Evolutionary conservation across 2,888 invertebrate species (phyloP).

Genomic region (Fragum sueziense): DNA sequence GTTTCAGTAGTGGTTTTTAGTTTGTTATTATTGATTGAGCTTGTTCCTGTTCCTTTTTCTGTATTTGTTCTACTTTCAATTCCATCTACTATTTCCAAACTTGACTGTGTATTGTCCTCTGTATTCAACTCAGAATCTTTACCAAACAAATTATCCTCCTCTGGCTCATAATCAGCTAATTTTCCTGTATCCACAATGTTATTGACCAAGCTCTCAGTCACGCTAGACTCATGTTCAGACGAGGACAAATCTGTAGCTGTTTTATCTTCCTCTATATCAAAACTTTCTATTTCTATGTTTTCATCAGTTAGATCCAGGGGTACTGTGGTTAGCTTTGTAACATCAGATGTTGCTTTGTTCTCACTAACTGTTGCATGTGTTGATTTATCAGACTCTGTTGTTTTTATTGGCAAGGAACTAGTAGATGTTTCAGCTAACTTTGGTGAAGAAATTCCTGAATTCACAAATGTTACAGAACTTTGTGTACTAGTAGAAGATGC

Average conservation of each 20-base stretch:
- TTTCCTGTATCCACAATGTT: not conserved
- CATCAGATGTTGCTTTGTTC: not conserved
- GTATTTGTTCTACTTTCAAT: not conserved
- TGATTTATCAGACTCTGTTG: not conserved
- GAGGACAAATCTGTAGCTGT: not conserved
- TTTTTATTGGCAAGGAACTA: not conserved
- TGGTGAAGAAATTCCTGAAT: not conserved
- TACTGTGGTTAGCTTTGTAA: not conserved
- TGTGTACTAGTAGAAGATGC: not conserved
- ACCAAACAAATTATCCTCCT: conserved; percentile 10
- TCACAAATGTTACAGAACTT: not conserved
- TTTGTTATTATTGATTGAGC: not conserved
- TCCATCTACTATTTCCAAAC: not conserved
- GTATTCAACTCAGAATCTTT: not conserved
- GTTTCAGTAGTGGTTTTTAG: not conserved
- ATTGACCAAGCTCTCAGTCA: not conserved
- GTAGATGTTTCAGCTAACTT: conserved; percentile 2
- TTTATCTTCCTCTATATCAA: conserved; percentile 7
- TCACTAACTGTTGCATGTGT: not conserved
- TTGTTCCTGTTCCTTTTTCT: not conserved
- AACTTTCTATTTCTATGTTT: conserved; percentile 14
- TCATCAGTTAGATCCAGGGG: conserved; percentile 1
- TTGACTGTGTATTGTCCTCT: not conserved
- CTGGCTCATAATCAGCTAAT: conserved; percentile 2
- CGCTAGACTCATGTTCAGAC: not conserved